Conservation (phyloP, 2,888 invertebrate species). For the Netelia virgata region DNA sequence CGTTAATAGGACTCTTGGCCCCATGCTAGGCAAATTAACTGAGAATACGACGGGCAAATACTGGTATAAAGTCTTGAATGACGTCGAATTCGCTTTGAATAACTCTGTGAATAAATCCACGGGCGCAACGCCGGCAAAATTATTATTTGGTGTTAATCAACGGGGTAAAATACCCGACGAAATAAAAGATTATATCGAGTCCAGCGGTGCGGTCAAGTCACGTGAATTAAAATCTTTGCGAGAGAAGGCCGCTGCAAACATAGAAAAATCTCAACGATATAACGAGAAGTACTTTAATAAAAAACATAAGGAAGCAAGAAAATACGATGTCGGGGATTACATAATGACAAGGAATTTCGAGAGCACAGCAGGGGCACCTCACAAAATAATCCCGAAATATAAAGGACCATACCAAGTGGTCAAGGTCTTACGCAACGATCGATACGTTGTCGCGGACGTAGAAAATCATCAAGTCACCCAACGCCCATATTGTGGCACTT, state of each 20-base stretch:
- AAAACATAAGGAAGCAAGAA: conserved; percentile 69
- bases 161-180: no score
- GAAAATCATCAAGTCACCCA: no score
- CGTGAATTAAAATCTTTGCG: conserved; percentile 67
- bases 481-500: no score
- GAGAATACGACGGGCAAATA: conserved; percentile 37
- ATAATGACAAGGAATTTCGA: conserved; percentile 22
- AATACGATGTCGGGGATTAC: conserved; percentile 63
- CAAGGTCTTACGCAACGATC: conserved; percentile 66
- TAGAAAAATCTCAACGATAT: conserved; percentile 69
- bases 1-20: no score
- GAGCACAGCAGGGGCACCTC: conserved; percentile 62
- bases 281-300: conserved; percentile 73
- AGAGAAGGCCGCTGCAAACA: conserved; percentile 46
- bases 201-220: neutral
- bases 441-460: conserved; percentile 58
- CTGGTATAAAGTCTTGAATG: conserved; percentile 62
- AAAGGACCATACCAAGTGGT: conserved; percentile 68
- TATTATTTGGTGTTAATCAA: no score
- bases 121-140: no score
- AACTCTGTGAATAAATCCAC: conserved; percentile 42
- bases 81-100: conserved; percentile 69
- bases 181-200: no score
- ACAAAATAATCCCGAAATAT: conserved; percentile 68
- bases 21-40: no score